Base-by-base conservation (phyloP, 2,797 vertebrate genomes). In the Catharus ustulatus region DNA sequence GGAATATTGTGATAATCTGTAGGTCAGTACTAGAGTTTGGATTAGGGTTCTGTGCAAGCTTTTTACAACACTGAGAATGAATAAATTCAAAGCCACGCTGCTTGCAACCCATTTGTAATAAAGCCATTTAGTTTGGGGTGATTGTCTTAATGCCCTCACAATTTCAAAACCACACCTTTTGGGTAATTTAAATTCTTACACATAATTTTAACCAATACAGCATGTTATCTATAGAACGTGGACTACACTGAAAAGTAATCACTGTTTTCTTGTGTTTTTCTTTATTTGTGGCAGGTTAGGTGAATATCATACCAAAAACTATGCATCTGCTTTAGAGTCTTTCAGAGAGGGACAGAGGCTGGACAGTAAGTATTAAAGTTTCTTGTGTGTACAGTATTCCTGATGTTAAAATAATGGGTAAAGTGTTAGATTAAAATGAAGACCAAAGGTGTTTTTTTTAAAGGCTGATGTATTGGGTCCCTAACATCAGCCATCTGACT, bases 231-330 rank as follows among this genome's bases (percentile, higher is more conserved):
- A 3, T 38, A 59, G 43, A 78, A 61, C 49, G 17, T 91, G 52
- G 15, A 29, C 87, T 83, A 52, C 54, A 61, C 54, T 83, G 72
- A 40, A 75, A 74, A 54, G 30, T 85, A 16, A 94, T 92, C 89
- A 73, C 49, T 15, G 4, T 87, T 43, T 42, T 75, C 43, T 91
- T 63, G 4, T 95, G 15, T 48, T 66, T 90, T 95, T 89, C 57
- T 95, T 93, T 95, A 64, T 92, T 96, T 72, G 5, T 88, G n/a
- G 84, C 97, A 99, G 99, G 98, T 98, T 99, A 96, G 98, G 99
- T 92, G 99, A 99, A 98, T 99, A 99, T 97, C 98, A 99, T 97
- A 98, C 98, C 79, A 98, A 98, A 94, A 98, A 98, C 89, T 99
- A 98, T 86, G 94, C 97, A 73, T 98, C 98, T 95, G 98, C 99